A percentile compares a stretch with the other conserved stretches of the same genome.
Evolutionary conservation across 2,888 invertebrate species (phyloP).

Genomic region (Chrysodeixis includens): DNA sequence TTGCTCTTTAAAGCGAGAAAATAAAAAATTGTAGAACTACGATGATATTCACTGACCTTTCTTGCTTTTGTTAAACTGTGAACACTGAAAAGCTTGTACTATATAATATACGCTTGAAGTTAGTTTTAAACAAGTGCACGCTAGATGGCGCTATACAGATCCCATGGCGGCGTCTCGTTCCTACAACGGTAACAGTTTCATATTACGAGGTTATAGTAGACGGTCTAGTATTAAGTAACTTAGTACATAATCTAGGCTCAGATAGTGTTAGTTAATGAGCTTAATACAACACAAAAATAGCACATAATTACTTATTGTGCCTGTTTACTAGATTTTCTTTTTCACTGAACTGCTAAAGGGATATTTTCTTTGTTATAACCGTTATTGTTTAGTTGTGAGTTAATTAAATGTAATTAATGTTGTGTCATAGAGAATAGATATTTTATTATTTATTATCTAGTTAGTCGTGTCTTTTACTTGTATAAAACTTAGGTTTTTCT

Average conservation of each 20-base stretch:
- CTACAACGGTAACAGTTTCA: no score
- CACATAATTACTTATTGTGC: slow-evolving; percentile 45
- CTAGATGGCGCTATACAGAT: no score
- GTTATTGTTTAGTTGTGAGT: not conserved
- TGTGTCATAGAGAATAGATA: no score
- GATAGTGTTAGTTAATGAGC: slow-evolving; percentile 48
- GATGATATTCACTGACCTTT: slow-evolving; percentile 24
- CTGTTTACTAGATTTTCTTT: slow-evolving; percentile 29
- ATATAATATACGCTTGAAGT: no score
- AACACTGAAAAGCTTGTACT: slow-evolving; percentile 11
- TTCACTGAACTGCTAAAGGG: slow-evolving; percentile 8
- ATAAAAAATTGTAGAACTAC: not conserved
- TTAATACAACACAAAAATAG: slow-evolving; percentile 22
- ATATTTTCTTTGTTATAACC: not conserved
- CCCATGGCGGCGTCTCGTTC: no score
- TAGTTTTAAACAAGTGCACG: no score
- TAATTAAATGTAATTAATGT: no score
- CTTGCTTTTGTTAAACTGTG: slow-evolving; percentile 37
- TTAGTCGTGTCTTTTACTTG: no score
- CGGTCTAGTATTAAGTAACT: slow-evolving; percentile 34
- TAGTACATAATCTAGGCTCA: slow-evolving; percentile 28
- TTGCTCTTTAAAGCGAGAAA: not conserved
- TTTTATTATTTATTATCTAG: no score
- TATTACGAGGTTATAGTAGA: no score
- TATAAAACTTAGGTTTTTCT: no score